Evolutionary conservation across 2,113 vertebrate genomes (phyloP), one percentile per base, ranked within the genome.

Genomic region (Speoplatyrhinus poulsoni): DNA sequence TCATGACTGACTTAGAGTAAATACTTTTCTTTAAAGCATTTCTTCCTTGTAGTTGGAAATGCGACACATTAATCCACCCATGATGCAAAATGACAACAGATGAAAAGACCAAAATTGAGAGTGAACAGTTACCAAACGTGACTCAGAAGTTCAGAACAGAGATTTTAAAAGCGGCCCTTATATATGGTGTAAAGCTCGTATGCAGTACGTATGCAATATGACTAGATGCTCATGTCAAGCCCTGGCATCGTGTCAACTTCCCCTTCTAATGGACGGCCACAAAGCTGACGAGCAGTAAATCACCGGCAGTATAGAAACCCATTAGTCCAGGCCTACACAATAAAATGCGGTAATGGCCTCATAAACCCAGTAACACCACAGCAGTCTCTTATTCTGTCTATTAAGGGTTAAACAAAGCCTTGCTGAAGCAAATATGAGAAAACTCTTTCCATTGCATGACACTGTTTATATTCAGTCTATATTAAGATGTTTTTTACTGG

Each of bases 281-380:
- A 80, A 85, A 87, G 79, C 83, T 82, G 87, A 91, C 84, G 76
- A 80, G 85, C 72, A 33, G 76, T 91, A 91, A 91, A 90, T 91
- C 88, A 90, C 72, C 62, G 58, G 64, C 75, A 87, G 85, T 83
- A 85, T 81, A 80, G 85, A 89, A 89, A 86, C 74, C 88, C 91
- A 92, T 91, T 93, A 90, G 91, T 88, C 74, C 76, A 65, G 82
- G 78, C 84, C 89, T 91, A 89, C 84, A 87, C 88, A 84, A 89
- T 91, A 90, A 91, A 85, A 89, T 87, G 78, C 71, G 49, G 76
- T 90, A 91, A 90, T 89, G 87, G 89, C 85, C 88, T 89, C 90
- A 88, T 90, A 92, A 91, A 92, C 83, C 81, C 84, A 79, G 84
- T 86, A 82, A 85, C 78, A 87, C 82, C 74, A 79, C 85, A 76